Conservation (phyloP, 2,888 invertebrate species). For the Sphaerophoria taeniata region DNA sequence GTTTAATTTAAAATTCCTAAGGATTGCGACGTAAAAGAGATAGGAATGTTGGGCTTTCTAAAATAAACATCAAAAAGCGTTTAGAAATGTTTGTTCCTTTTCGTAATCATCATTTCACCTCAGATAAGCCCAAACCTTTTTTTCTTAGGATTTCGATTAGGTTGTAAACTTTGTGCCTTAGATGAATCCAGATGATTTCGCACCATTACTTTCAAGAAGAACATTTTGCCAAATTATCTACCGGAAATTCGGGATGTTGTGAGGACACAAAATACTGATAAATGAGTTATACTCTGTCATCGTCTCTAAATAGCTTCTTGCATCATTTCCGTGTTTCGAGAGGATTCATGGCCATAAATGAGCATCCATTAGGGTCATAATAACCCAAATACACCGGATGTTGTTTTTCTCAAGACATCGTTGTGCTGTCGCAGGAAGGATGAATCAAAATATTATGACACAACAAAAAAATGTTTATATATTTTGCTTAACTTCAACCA, state of each 20-base stretch:
- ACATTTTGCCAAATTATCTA: constrained; percentile 17
- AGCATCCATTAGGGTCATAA: constrained; percentile 10
- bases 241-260: constrained; percentile 14
- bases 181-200: background rate
- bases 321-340: background rate
- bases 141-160: background rate
- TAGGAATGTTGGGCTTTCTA: too few relatives aligned
- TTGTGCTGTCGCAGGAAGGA: background rate
- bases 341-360: constrained; percentile 12
- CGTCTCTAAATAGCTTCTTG: constrained; percentile 1
- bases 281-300: constrained; percentile 25
- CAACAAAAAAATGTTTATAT: background rate
- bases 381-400: constrained; percentile 10
- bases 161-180: background rate
- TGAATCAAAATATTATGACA: background rate
- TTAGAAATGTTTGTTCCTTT: background rate
- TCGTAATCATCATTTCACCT: background rate
- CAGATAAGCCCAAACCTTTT: background rate
- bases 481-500: background rate
- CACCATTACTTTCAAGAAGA: constrained; percentile 11
- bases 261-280: constrained; percentile 25
- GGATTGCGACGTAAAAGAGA: background rate
- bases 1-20: background rate
- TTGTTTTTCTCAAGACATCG: constrained; percentile 8
- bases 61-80: background rate